Conservation (phyloP, 2,888 invertebrate species). For the Drymonia ruficornis region DNA sequence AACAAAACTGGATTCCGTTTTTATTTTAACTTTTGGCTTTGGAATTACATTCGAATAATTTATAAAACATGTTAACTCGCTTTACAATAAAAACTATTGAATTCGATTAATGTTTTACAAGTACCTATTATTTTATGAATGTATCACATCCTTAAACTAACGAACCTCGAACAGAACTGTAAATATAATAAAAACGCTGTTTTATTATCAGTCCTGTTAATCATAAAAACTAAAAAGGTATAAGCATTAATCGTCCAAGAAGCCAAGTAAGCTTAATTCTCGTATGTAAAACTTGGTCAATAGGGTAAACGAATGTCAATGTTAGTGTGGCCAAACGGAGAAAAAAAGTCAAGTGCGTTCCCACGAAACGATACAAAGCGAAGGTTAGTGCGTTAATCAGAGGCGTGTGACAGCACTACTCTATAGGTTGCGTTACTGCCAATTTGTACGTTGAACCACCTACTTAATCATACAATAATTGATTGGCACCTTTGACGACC, state of each 20-base stretch:
- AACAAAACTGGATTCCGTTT: no score
- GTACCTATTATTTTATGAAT: background rate
- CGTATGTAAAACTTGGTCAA: slow-evolving; percentile 49
- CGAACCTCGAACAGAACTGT: slow-evolving; percentile 1
- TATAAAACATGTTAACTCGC: no score
- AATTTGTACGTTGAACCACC: slow-evolving; percentile 59
- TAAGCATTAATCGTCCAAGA: slow-evolving; percentile 5
- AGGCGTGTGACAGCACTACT: slow-evolving; percentile 47
- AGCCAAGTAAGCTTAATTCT: slow-evolving; percentile 13
- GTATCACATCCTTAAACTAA: slow-evolving; percentile 1
- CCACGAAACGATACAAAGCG: slow-evolving; percentile 52
- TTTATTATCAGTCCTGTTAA: slow-evolving; percentile 8
- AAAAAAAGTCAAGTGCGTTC: slow-evolving; percentile 63
- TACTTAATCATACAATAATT: slow-evolving; percentile 62
- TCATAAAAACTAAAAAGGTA: slow-evolving; percentile 8
- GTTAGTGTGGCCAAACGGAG: slow-evolving; percentile 43
- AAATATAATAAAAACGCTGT: slow-evolving; percentile 10
- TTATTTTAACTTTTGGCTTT: no score
- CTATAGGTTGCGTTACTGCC: slow-evolving; percentile 42
- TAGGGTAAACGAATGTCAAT: slow-evolving; percentile 56
- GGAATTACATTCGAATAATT: no score
- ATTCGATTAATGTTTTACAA: slow-evolving; percentile 8
- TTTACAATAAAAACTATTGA: no score
- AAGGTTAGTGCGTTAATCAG: slow-evolving; percentile 59
- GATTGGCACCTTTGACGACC: slow-evolving; percentile 60